Conservation (phyloP, 2,797 vertebrate genomes). For the Labeo calbasu region DNA sequence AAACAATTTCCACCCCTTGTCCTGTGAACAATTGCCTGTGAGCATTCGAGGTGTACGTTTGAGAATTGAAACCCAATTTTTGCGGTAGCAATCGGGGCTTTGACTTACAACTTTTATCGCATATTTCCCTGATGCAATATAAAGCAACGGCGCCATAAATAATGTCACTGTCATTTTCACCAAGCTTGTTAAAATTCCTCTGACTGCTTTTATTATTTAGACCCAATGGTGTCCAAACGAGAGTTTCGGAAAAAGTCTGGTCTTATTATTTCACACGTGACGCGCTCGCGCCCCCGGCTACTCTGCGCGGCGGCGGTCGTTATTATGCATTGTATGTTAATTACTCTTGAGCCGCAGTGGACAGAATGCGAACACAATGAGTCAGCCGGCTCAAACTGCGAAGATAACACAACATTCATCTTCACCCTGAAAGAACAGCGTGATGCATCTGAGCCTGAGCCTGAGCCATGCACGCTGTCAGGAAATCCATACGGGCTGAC, state of each 20-base stretch:
- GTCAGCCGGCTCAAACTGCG: conserved; percentile 14
- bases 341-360: conserved; percentile 6
- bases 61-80: background rate
- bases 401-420: conserved; percentile 25
- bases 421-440: background rate
- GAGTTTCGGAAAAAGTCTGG: background rate
- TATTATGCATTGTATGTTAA: conserved; percentile 45
- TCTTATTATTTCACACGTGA: background rate
- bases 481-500: background rate
- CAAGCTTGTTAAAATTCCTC: background rate
- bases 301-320: background rate
- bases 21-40: background rate
- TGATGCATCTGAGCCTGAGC: background rate
- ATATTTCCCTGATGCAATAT: conserved; percentile 26
- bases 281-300: background rate
- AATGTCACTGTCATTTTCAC: background rate
- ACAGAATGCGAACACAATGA: background rate
- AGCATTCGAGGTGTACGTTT: background rate
- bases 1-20: background rate
- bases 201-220: background rate
- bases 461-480: background rate
- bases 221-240: background rate
- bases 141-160: conserved; percentile 18
- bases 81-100: background rate
- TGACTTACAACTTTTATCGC: background rate